A percentile compares a stretch with the other conserved stretches of the same genome.
Evolutionary conservation across 2,113 vertebrate genomes (phyloP).

Genomic region (Ibidorhyncha struthersii): DNA sequence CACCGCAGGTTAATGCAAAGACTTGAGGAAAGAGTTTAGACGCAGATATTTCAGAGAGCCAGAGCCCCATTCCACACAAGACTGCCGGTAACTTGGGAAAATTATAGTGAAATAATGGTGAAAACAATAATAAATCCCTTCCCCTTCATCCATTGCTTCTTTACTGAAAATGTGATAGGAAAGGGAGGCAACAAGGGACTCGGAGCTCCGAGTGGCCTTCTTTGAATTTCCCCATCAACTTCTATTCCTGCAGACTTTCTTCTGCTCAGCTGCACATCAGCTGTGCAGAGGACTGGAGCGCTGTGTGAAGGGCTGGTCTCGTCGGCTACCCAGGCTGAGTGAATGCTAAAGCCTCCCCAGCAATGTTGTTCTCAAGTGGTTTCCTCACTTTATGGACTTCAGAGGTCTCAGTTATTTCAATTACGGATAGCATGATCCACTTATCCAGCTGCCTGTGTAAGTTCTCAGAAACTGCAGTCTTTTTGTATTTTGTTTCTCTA

Average conservation of each 20-base stretch:
- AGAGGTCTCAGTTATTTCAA: background rate
- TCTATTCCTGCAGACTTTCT: background rate
- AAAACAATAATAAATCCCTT: background rate
- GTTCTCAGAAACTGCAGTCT: background rate
- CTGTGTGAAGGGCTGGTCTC: background rate
- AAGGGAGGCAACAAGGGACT: background rate
- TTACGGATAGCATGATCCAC: background rate
- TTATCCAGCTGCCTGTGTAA: background rate
- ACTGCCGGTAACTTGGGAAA: background rate
- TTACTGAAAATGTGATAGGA: background rate
- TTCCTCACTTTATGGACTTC: conserved; percentile 18
- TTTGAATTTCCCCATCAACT: background rate
- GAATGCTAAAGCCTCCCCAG: background rate
- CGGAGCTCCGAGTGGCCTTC: background rate
- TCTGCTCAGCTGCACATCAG: background rate
- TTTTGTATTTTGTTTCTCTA: background rate
- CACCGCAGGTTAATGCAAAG: background rate
- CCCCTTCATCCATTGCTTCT: background rate
- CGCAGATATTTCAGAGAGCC: background rate
- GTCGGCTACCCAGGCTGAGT: background rate
- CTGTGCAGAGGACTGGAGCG: background rate
- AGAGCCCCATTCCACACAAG: background rate
- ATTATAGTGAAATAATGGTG: background rate
- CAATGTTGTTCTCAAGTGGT: background rate
- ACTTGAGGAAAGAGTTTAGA: background rate